Conservation (phyloP, 1,140 invertebrate species). For the Trigoniulus corallinus region DNA sequence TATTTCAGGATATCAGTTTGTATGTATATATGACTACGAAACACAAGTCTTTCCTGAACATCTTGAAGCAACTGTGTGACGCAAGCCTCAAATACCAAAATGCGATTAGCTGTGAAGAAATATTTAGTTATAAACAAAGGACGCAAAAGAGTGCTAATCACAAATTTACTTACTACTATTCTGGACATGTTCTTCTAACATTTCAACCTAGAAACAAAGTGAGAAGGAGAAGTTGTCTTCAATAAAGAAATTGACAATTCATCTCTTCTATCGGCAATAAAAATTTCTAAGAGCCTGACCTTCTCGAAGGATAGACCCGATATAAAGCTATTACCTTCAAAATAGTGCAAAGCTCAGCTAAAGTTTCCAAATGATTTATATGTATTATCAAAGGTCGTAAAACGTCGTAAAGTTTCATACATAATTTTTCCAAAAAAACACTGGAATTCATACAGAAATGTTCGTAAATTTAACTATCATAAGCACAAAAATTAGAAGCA, state of each 20-base stretch:
- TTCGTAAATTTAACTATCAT: neutral
- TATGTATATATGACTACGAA: slow-evolving; percentile 85
- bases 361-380: slow-evolving; percentile 91
- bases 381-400: slow-evolving; percentile 91
- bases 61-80: slow-evolving; percentile 82
- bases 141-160: slow-evolving; percentile 5
- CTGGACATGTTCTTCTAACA: slow-evolving; percentile 83
- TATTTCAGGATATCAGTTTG: slow-evolving; percentile 77
- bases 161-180: slow-evolving; percentile 48
- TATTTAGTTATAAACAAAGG: slow-evolving; percentile 19
- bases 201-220: slow-evolving; percentile 59
- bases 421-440: slow-evolving; percentile 61
- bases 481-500: neutral
- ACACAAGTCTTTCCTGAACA: slow-evolving; percentile 90
- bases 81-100: slow-evolving; percentile 66
- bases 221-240: too few relatives aligned
- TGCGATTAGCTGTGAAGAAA: slow-evolving; percentile 22
- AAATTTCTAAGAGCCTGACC: neutral
- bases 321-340: slow-evolving; percentile 42
- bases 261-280: neutral
- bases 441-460: slow-evolving; percentile 17
- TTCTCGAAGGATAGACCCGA: too few relatives aligned
- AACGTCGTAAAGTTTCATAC: slow-evolving; percentile 78
- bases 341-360: slow-evolving; percentile 91
- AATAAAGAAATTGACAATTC: slow-evolving; percentile 1